Evolutionary conservation across 2,797 vertebrate species (phyloP), one percentile per base, ranked within the genome.

Genomic region (Cheracebus regulus): DNA sequence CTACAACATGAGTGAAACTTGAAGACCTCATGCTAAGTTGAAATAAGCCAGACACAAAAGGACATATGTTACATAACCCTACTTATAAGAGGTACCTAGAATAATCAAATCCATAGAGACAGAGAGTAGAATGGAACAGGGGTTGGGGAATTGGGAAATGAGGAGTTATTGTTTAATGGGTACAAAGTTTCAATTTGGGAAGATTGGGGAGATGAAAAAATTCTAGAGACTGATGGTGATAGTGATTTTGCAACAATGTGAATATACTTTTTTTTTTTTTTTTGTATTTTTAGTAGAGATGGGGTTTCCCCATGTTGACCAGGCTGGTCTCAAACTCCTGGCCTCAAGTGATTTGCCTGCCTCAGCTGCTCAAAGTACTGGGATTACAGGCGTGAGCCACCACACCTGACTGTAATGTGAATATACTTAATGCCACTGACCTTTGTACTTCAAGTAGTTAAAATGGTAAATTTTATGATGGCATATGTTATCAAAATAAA

Each of bases 381-480:
- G 4, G 64, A 67, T 67, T 67, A n/a, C 7, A 67, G 64, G 64
- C 4, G 0, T 67, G 33, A 67, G 64, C 64, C 64, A 67, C 33
- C 33, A n/a, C 1, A 17, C 33, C 64, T 17, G 17, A 17, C 33
- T 33, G 33, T 20, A 67, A 14, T n/a, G 26, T n/a, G 26, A 90
- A 61, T 85, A n/a, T 28, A 46, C 64, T 72, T n/a, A 73, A 36
- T 94, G 50, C 12, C 67, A 79, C 6, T n/a, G 70, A 93, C 83
- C 4, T 28, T 1, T 26, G 19, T 11, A 50, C 33, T 89, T 90
- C 36, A 67, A 92, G 41, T 67, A 58, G 33, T 61, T 80, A 73
- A 80, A 93, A n/a, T 87, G 72, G 10, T 92, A 57, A 82, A 48
- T 91, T 86, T 95, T 61, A 41, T 72, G 50, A 86, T 70, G 26